Conservation (phyloP, 2,888 invertebrate genomes). For the Schizaphis graminum region DNA sequence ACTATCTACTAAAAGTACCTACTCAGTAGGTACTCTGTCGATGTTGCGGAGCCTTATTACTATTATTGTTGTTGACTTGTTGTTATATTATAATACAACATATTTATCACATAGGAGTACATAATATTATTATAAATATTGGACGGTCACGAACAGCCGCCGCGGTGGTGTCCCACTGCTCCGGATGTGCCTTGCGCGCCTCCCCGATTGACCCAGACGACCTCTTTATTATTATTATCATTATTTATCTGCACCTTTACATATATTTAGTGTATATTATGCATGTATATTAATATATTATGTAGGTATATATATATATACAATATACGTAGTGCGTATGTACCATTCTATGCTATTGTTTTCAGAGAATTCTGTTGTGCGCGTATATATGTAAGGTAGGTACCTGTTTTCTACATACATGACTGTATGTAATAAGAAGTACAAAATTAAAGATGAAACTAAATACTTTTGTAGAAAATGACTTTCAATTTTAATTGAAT, state of each 20-base stretch:
- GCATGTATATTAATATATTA: background rate
- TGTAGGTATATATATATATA: background rate
- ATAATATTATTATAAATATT: conserved; percentile 42
- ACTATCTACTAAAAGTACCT: background rate
- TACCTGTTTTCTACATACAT: background rate
- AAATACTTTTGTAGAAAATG: background rate
- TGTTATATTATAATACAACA: background rate
- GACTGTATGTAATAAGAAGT: background rate
- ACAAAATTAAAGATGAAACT: background rate
- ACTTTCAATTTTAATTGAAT: background rate
- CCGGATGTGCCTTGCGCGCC: conserved; percentile 51
- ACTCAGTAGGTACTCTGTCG: background rate
- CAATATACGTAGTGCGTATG: background rate
- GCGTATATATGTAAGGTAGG: background rate
- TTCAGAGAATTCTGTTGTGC: conserved; percentile 14
- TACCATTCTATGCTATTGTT: conserved; percentile 24
- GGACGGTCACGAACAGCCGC: conserved; percentile 55
- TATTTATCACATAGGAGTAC: background rate
- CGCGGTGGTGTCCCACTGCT: conserved; percentile 50
- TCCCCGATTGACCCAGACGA: conserved; percentile 60
- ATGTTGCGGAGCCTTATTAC: background rate
- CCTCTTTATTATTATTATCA: conserved; percentile 51
- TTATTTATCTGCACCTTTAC: conserved; percentile 56
- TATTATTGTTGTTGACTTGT: background rate
- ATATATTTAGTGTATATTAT: conserved; percentile 35